Conservation (phyloP, 2,797 vertebrate species). For the Chelon auratus region DNA sequence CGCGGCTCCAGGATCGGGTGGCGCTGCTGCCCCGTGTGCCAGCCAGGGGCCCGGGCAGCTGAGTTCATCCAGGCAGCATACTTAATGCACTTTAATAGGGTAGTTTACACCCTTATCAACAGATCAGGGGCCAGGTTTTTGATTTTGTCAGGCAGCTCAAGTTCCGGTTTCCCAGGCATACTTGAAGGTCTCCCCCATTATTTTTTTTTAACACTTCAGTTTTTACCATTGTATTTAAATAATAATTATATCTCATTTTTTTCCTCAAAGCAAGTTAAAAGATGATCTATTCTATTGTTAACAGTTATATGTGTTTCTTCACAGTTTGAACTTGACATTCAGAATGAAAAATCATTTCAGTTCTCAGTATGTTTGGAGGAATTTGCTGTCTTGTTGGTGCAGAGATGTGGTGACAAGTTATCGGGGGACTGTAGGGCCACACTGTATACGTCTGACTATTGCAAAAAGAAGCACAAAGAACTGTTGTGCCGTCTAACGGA, state of each 20-base stretch:
- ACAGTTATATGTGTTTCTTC: slow-evolving; percentile 7
- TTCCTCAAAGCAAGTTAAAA: neutral
- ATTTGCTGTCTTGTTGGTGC: slow-evolving; percentile 1
- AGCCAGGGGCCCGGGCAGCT: slow-evolving; percentile 29
- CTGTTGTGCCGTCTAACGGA: neutral
- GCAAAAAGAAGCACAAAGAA: slow-evolving; percentile 6
- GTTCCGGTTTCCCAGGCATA: neutral
- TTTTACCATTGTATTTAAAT: neutral
- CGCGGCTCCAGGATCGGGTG: slow-evolving; percentile 70
- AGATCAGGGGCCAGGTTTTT: too few species aligned
- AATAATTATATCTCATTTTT: slow-evolving; percentile 2
- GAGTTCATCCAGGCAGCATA: slow-evolving; percentile 46
- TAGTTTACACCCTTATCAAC: slow-evolving; percentile 16
- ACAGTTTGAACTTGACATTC: slow-evolving; percentile 7
- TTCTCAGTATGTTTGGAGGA: neutral
- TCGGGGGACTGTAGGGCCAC: neutral
- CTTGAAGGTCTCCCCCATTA: neutral
- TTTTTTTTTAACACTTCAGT: too few species aligned
- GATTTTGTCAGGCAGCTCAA: too few species aligned
- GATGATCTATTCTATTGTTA: slow-evolving; percentile 6
- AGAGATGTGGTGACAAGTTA: slow-evolving; percentile 25
- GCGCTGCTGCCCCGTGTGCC: slow-evolving; percentile 53
- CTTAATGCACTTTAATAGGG: slow-evolving; percentile 61
- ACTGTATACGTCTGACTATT: neutral
- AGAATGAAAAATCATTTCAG: neutral